phyloP scores from a whole-genome alignment of 2,888 invertebrate species.

The Apeira syringaria region DNA sequence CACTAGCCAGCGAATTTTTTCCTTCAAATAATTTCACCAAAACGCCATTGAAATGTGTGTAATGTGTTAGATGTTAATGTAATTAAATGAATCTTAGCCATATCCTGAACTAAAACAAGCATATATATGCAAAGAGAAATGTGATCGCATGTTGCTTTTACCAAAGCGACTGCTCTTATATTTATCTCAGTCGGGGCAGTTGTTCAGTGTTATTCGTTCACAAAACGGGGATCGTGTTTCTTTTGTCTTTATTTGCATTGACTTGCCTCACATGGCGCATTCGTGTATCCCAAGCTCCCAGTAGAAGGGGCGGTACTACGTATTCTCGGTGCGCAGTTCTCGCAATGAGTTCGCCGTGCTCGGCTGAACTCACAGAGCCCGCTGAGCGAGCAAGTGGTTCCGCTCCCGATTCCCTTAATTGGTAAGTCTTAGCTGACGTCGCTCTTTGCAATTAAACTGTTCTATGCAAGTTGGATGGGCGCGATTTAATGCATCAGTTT shows the following conservation, averaged over 20 bases:
- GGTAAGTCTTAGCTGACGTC: slow-evolving; percentile 78
- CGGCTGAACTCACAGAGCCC: slow-evolving; percentile 35
- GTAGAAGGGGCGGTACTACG: slow-evolving; percentile 4
- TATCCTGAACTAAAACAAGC: no score
- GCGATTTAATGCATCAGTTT: slow-evolving; percentile 54
- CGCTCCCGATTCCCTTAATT: slow-evolving; percentile 75
- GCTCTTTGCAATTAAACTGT: slow-evolving; percentile 74
- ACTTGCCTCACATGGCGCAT: slow-evolving; percentile 17
- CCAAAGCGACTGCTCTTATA: no score
- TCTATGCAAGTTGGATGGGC: slow-evolving; percentile 58
- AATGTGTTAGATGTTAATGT: no score
- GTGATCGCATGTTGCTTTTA: no score
- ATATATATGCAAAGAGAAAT: no score
- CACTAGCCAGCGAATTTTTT: no score
- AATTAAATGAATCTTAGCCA: no score
- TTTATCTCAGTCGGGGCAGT: no score
- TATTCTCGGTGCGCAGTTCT: slow-evolving; percentile 6
- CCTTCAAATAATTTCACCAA: no score
- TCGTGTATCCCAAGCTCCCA: slow-evolving; percentile 18
- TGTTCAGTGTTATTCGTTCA: slow-evolving; percentile 7
- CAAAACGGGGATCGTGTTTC: slow-evolving; percentile 25
- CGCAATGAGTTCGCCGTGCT: slow-evolving; percentile 24
- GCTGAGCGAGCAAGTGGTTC: slow-evolving; percentile 70
- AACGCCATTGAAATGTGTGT: no score
- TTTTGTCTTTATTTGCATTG: slow-evolving; percentile 32